Evolutionary conservation across 1,140 invertebrate species (phyloP), one percentile per base, ranked within the genome.

Genomic region (Ericerus pela): DNA sequence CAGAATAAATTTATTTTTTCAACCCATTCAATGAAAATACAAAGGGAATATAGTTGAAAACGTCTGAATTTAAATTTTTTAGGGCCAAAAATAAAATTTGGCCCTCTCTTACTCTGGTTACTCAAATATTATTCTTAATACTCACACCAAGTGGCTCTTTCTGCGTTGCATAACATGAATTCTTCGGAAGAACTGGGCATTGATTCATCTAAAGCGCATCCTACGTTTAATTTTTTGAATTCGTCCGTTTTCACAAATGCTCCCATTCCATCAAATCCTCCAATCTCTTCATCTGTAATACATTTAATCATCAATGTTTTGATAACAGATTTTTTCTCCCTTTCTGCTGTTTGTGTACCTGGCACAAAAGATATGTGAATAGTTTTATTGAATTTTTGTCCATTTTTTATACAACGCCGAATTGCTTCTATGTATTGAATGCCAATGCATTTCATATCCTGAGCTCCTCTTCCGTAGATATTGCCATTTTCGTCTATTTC

Each of bases 191-290:
- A 73, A 62, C 75, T 80, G 1, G 82, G 78, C 54, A 86, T 73
- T 5, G 86, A 91, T 73, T 97, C 93, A 70, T 97, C 92, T 36
- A 97, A 66, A 22, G 82, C 80, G 71, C 94, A 90, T 0, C 87
- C 91, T 58, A 95, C 70, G 65, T 95, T 95, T 12, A 96, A 66
- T 4, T 76, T 70, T 62, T 80, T 79, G 65, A 94, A 96, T 29
- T 85, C 79, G n/a, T 80, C 67, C 0, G 79, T 83, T 14, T 79
- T 65, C 0, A 91, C 78, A 72, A 94, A 95, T 57, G 76, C 69
- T 58, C 76, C 72, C 89, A 96, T 94, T 16, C 91, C 91, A 52
- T 80, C 74, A 1, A 73, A 67, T 2, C 90, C 89, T 0, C 91
- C 91, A 64, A 88, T 82, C 75, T 96, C 93, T 69, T 96, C 92